phyloP scores from a whole-genome alignment of 2,113 vertebrate genomes.

The Eupsittula cactorum region DNA sequence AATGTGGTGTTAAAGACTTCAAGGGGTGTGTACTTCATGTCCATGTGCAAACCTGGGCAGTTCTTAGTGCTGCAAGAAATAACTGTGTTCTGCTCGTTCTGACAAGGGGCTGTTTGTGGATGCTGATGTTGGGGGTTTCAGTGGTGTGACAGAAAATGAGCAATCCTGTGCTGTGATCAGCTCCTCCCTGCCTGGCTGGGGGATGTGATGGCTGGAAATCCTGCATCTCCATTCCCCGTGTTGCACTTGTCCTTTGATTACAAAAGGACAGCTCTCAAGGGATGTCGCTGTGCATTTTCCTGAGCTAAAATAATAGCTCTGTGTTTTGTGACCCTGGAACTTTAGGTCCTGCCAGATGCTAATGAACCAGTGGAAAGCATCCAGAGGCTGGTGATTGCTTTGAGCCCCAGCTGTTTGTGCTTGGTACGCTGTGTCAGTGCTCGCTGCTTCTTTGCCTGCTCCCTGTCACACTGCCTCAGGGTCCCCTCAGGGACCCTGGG shows the following conservation, averaged over 20 bases:
- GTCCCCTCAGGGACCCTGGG: not conserved
- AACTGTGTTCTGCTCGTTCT: not conserved
- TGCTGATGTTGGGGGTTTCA: not conserved
- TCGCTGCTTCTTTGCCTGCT: not conserved
- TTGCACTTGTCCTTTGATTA: conserved; percentile 25
- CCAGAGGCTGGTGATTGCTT: conserved; percentile 36
- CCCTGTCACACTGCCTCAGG: not conserved
- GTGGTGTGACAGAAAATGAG: fast-evolving
- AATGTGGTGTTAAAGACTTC: not conserved
- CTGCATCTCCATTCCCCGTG: fast-evolving
- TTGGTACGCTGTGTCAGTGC: not conserved
- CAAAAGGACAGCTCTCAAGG: conserved; percentile 36
- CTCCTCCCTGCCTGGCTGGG: not conserved
- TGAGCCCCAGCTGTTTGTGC: conserved; percentile 37
- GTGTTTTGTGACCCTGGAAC: conserved; percentile 50
- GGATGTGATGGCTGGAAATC: not conserved
- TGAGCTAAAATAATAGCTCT: conserved; percentile 27
- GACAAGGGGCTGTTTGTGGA: not conserved
- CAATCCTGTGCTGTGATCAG: fast-evolving
- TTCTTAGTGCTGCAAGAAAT: not conserved
- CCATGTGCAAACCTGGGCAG: not conserved
- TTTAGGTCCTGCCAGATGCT: conserved; percentile 53
- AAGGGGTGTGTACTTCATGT: not conserved
- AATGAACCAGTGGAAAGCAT: conserved; percentile 45
- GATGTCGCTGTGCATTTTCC: not conserved